These are phyloP conservation scores for Onychomys arenicola DNA, from an alignment of 2,797 vertebrate genomes.

Conservation along the genomic window DNA sequence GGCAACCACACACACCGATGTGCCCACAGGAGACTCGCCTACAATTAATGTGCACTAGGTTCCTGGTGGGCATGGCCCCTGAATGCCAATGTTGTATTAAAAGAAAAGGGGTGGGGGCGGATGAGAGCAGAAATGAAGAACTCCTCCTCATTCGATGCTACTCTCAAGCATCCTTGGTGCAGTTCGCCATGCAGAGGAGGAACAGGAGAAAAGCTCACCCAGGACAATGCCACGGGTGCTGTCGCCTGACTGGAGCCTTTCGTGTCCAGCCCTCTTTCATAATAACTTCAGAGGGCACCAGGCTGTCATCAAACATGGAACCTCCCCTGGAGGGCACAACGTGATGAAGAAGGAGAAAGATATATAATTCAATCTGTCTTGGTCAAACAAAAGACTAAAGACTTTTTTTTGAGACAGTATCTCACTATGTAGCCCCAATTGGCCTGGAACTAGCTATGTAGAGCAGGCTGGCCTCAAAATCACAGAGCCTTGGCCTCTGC, in stretches of 20 bases:
- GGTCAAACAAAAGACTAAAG: slow-evolving; percentile 16
- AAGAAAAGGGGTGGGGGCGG: background rate
- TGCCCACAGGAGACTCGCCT: background rate
- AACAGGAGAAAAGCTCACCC: background rate
- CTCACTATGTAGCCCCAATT: background rate
- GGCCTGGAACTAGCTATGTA: background rate
- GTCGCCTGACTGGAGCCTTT: background rate
- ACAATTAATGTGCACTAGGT: background rate
- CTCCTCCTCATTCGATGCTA: background rate
- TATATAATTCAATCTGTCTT: background rate
- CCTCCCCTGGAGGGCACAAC: background rate
- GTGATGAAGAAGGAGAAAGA: background rate
- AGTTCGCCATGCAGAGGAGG: background rate
- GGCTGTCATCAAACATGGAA: background rate
- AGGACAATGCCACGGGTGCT: background rate
- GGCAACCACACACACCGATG: background rate
- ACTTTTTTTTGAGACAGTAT: background rate
- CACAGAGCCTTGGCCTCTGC: background rate
- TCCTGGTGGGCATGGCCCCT: background rate
- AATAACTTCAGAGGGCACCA: background rate
- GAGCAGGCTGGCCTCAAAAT: background rate
- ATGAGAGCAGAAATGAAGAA: background rate
- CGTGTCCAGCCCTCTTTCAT: background rate
- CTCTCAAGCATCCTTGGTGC: background rate
- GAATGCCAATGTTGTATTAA: background rate